Conservation (phyloP, 2,888 invertebrate species). For the Coremacera marginata region DNA sequence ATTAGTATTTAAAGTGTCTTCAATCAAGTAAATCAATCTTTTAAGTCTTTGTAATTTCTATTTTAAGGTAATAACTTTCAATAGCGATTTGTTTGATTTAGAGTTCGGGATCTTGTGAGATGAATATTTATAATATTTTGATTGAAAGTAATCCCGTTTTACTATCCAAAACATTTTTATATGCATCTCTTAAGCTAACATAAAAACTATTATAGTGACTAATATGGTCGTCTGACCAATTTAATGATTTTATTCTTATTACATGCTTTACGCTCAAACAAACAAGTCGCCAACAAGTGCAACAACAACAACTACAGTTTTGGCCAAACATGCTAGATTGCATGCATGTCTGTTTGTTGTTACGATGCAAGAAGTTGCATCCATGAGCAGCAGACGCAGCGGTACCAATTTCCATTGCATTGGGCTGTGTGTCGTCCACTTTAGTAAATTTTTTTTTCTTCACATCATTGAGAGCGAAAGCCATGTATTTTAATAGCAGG, state of each 20-base stretch:
- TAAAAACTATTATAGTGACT: not conserved
- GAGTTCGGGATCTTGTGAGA: no score
- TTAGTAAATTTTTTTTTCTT: no score
- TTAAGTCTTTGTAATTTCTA: no score
- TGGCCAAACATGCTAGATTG: not conserved
- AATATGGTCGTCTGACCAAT: not conserved
- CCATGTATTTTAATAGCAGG: not conserved
- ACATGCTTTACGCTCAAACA: not conserved
- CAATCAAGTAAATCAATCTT: no score
- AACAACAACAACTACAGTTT: not conserved
- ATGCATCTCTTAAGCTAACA: no score
- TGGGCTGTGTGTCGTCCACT: no score
- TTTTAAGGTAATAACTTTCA: not conserved
- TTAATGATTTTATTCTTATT: constrained; percentile 21
- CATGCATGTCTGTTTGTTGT: not conserved
- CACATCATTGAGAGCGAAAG: constrained; percentile 15
- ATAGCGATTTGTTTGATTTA: not conserved
- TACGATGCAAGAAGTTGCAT: not conserved
- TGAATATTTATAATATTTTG: no score
- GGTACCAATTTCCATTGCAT: no score
- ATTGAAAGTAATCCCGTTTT: no score
- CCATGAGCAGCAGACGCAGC: not conserved
- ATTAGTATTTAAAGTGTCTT: no score
- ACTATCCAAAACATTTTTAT: no score
- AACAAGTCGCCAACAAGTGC: no score